These are phyloP conservation scores for Diadophis punctatus DNA, from an alignment of 2,113 vertebrate species.

Conservation along the genomic window DNA sequence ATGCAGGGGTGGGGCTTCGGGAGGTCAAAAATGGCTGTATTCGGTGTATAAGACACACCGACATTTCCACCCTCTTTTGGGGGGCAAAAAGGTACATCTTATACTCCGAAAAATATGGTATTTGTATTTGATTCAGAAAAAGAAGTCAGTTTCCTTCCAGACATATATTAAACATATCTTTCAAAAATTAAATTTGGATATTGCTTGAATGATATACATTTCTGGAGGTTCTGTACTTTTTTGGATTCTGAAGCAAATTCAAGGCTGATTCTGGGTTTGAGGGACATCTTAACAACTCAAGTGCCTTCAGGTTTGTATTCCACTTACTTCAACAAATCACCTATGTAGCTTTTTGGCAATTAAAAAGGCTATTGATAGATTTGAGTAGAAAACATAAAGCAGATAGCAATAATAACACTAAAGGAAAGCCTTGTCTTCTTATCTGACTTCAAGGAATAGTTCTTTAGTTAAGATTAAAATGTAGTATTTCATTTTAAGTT, in stretches of 20 bases:
- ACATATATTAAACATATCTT: background rate
- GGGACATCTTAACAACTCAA: background rate
- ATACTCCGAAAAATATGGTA: too few relatives aligned
- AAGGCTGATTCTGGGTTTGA: background rate
- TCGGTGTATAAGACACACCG: too few relatives aligned
- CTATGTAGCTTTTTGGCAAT: background rate
- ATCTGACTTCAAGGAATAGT: background rate
- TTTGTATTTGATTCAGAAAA: background rate
- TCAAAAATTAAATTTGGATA: background rate
- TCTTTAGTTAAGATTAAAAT: background rate
- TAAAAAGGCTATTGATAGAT: background rate
- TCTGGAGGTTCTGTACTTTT: background rate
- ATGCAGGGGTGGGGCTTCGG: too few relatives aligned
- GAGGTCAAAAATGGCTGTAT: too few relatives aligned
- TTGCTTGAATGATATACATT: background rate
- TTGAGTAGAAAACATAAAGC: background rate
- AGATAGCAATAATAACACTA: background rate
- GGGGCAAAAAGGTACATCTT: too few relatives aligned
- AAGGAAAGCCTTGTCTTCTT: background rate
- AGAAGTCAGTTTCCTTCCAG: background rate
- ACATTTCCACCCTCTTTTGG: too few relatives aligned
- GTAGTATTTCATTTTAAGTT: background rate
- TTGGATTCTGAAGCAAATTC: background rate
- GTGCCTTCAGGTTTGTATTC: background rate
- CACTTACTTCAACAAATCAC: background rate